Conservation (phyloP, 2,888 invertebrate species). For the Myopa tessellatipennis region DNA sequence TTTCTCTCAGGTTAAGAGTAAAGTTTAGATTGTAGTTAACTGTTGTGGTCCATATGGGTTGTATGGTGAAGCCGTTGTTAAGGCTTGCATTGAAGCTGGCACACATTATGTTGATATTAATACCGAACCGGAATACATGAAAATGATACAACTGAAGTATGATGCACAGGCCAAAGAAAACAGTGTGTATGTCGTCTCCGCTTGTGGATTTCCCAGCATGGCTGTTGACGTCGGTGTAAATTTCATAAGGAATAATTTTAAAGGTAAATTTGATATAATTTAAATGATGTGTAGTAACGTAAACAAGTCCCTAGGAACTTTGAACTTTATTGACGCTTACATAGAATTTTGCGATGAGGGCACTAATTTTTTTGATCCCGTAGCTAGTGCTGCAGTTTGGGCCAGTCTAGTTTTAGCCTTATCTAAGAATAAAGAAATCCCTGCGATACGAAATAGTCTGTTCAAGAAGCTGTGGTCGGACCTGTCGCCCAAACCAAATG, state of each 20-base stretch:
- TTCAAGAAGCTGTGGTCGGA: constrained; percentile 30
- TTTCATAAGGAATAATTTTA: constrained; percentile 78
- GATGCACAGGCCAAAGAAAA: constrained; percentile 77
- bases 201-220: constrained; percentile 91
- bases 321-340: constrained; percentile 47
- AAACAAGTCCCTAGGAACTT: constrained; percentile 42
- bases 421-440: constrained; percentile 25
- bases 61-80: constrained; percentile 79
- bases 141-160: constrained; percentile 83
- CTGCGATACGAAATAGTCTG: constrained; percentile 37
- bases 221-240: constrained; percentile 87
- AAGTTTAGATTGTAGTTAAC: constrained; percentile 74
- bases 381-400: constrained; percentile 44
- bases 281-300: neutral
- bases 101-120: constrained; percentile 90
- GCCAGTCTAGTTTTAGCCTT: constrained; percentile 40
- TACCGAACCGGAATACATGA: constrained; percentile 89
- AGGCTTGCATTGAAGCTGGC: constrained; percentile 81
- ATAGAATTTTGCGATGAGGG: constrained; percentile 41
- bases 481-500: constrained; percentile 37
- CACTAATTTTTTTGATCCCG: constrained; percentile 33
- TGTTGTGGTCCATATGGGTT: constrained; percentile 89
- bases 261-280: constrained; percentile 62
- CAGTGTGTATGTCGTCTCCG: constrained; percentile 83
- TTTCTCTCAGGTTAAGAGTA: neutral